Evolutionary conservation across 2,797 vertebrate genomes (phyloP), one percentile per base, ranked within the genome.

Genomic region (Gymnodraco acuticeps): DNA sequence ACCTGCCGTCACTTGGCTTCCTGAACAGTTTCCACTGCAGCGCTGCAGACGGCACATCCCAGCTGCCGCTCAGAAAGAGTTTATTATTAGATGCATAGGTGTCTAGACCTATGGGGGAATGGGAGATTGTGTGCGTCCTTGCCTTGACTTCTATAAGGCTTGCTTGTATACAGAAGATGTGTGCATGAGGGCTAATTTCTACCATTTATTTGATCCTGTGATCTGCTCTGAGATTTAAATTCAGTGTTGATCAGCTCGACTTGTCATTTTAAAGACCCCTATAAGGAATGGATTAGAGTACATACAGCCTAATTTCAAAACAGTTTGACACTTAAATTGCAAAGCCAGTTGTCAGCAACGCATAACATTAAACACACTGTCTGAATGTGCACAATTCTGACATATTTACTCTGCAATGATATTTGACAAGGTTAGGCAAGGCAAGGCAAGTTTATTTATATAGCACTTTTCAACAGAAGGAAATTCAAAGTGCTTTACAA

Each of bases 11-110:
- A 75, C 78, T 88, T 83, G 78, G 80, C 70, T 47, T 83, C 42
- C 19, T 79, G 71, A 91, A 70, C 64, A 79, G 80, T 81, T 90
- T 92, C 79, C 64, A 70, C 68, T 83, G 76, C 3, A 74, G 73
- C 19, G 33, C 51, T 13, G 10, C 68, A 80, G 76, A 78, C 52
- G 0, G 20, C 12, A 0, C 56, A 50, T 77, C 70, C 33, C 45
- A 17, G 13, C 53, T 48, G n/a, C 15, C 16, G 15, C 60, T 55
- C 54, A 64, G 33, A 71, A 38, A 52, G 19, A 9, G 20, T 56
- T 75, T 77, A 52, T 64, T 52, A 53, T 80, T 64, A 47, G 78
- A 53, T 46, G 9, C 15, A 50, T 13, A 61, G 41, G 51, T 80
- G 68, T 79, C 77, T 78, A 58, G 70, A 73, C 65, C 12, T 61